A percentile compares a stretch with the other conserved stretches of the same genome.
phyloP scores from a whole-genome alignment of 2,113 vertebrate species.

The Sigmodon hispidus region DNA sequence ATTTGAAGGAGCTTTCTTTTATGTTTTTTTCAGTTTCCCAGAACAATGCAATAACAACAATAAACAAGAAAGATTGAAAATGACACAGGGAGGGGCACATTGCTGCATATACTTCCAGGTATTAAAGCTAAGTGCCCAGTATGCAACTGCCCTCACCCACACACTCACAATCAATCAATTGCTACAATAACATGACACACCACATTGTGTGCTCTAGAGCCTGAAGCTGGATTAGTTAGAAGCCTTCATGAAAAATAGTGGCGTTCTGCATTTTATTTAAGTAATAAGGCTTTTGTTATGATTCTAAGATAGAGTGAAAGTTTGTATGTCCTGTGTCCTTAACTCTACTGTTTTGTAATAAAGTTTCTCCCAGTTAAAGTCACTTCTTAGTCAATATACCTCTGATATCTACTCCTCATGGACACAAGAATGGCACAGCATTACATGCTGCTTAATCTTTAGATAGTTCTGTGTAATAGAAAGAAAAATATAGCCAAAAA shows the following conservation, averaged over 20 bases:
- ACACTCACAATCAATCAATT: not conserved
- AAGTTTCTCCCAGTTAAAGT: not conserved
- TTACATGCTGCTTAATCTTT: not conserved
- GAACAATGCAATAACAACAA: not conserved
- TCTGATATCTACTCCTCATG: too few relatives aligned
- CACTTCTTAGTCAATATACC: not conserved
- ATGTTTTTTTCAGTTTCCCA: not conserved
- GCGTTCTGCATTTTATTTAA: not conserved
- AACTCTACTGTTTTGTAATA: not conserved
- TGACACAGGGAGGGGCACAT: not conserved
- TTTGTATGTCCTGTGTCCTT: not conserved
- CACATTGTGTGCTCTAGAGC: not conserved
- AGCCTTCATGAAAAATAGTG: too few relatives aligned
- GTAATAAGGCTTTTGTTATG: not conserved
- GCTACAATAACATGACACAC: not conserved
- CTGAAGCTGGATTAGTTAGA: not conserved
- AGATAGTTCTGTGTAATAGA: not conserved
- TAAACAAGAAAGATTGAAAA: not conserved
- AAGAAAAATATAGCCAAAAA: fast-evolving
- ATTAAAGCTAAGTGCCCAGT: not conserved
- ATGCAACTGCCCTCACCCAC: too few relatives aligned
- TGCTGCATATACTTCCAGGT: not conserved
- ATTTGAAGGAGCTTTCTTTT: not conserved
- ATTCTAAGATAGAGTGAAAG: not conserved
- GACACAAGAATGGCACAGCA: not conserved